A percentile compares a stretch with the other conserved stretches of the same genome.
phyloP scores from a whole-genome alignment of 2,113 vertebrate genomes.

The Brevimyrus niger region DNA sequence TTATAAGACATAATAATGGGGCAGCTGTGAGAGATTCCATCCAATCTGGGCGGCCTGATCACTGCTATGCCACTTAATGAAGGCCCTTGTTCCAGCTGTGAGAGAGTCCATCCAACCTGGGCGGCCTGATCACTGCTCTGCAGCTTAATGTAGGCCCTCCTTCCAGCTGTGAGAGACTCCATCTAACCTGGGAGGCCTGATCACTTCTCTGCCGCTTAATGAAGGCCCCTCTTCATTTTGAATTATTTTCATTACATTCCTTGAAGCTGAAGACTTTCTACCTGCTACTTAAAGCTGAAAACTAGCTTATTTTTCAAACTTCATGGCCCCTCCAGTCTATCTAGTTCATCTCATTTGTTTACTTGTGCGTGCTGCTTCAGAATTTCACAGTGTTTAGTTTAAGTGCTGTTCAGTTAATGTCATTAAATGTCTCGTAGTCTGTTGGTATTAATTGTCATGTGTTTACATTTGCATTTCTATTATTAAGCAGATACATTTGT shows the following conservation, averaged over 20 bases:
- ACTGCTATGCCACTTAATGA: not conserved
- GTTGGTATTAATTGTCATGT: not conserved
- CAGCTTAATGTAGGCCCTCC: not conserved
- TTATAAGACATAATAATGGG: not conserved
- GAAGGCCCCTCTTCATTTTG: not conserved
- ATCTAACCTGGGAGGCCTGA: too few relatives aligned
- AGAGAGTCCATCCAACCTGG: too few relatives aligned
- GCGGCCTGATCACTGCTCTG: too few relatives aligned
- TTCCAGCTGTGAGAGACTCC: not conserved
- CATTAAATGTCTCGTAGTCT: not conserved
- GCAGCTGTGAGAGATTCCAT: not conserved
- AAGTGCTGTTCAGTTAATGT: not conserved
- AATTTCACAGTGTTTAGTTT: not conserved
- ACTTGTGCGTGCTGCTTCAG: not conserved
- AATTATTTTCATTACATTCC: not conserved
- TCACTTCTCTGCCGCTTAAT: not conserved
- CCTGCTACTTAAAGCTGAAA: not conserved
- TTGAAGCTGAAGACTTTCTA: not conserved
- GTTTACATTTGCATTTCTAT: not conserved
- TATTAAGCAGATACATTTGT: not conserved
- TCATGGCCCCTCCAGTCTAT: not conserved
- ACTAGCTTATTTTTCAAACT: not conserved
- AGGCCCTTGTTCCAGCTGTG: not conserved
- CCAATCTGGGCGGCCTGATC: too few relatives aligned
- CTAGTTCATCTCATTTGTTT: not conserved